phyloP scores from a whole-genome alignment of 2,888 invertebrate genomes.

The Dusona sp. region DNA sequence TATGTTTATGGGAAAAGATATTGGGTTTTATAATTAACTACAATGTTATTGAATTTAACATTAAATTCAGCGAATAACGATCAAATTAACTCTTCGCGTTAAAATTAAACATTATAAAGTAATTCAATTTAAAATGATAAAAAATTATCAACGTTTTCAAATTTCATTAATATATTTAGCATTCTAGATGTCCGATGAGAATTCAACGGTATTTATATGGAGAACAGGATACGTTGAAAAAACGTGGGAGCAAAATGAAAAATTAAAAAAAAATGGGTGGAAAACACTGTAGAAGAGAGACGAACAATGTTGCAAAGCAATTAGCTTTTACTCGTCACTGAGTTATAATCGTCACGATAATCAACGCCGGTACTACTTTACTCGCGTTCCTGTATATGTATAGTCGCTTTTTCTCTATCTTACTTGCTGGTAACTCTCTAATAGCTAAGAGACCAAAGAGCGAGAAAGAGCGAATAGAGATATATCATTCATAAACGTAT shows the following conservation, averaged over 20 bases:
- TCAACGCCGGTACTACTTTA: conserved; percentile 58
- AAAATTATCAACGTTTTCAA: neutral
- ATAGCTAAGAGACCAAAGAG: conserved; percentile 34
- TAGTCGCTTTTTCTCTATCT: conserved; percentile 44
- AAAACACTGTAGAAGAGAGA: conserved; percentile 42
- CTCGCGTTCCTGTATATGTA: conserved; percentile 39
- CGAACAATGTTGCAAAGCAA: conserved; percentile 57
- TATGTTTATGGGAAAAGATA: too few species aligned
- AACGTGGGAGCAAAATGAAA: neutral
- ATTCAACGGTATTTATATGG: conserved; percentile 15
- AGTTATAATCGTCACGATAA: conserved; percentile 64
- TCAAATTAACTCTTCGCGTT: too few species aligned
- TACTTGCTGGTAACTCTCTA: conserved; percentile 23
- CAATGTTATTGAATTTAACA: too few species aligned
- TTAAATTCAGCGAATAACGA: too few species aligned
- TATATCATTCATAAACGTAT: conserved; percentile 43
- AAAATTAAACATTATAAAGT: neutral
- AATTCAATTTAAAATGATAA: neutral
- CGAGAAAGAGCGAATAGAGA: conserved; percentile 30
- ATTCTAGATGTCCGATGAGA: conserved; percentile 25
- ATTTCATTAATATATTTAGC: neutral
- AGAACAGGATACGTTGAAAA: neutral
- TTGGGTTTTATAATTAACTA: too few species aligned
- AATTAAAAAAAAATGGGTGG: neutral
- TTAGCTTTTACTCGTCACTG: conserved; percentile 55